Percentiles rank a stretch among this genome's conserved stretches.
Evolutionary conservation across 2,113 vertebrate genomes (phyloP).

Genomic region (Edolisoma coerulescens): DNA sequence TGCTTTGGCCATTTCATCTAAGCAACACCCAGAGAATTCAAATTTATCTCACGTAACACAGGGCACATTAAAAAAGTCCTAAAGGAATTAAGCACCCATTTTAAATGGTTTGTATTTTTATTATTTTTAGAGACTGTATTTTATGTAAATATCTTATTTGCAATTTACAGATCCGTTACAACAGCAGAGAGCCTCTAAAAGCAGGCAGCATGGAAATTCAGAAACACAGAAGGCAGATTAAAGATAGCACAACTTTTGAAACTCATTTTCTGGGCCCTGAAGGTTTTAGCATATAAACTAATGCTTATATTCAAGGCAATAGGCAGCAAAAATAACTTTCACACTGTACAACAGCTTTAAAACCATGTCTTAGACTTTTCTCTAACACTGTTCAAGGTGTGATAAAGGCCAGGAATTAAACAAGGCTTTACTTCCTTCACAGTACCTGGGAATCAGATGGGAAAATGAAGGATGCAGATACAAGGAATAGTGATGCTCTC

Average conservation of each 20-base stretch:
- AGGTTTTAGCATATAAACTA: background rate
- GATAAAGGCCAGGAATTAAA: background rate
- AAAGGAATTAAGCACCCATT: background rate
- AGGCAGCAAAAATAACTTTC: background rate
- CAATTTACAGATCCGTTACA: background rate
- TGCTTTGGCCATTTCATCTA: background rate
- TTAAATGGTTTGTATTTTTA: background rate
- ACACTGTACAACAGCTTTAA: background rate
- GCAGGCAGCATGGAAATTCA: background rate
- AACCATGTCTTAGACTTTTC: accelerated
- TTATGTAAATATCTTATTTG: background rate
- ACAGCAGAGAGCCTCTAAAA: background rate
- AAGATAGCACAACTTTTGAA: background rate
- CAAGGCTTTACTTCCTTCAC: background rate
- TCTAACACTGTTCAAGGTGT: accelerated
- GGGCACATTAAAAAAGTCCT: background rate
- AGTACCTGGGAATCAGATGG: background rate
- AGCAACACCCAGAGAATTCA: background rate
- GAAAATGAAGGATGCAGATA: background rate
- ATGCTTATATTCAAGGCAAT: background rate
- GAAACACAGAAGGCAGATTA: background rate
- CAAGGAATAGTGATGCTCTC: background rate
- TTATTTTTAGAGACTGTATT: background rate
- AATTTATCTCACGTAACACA: background rate
- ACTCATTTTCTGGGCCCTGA: background rate